These are phyloP conservation scores for Mantis religiosa DNA, from an alignment of 2,888 invertebrate species.

Conservation along the genomic window DNA sequence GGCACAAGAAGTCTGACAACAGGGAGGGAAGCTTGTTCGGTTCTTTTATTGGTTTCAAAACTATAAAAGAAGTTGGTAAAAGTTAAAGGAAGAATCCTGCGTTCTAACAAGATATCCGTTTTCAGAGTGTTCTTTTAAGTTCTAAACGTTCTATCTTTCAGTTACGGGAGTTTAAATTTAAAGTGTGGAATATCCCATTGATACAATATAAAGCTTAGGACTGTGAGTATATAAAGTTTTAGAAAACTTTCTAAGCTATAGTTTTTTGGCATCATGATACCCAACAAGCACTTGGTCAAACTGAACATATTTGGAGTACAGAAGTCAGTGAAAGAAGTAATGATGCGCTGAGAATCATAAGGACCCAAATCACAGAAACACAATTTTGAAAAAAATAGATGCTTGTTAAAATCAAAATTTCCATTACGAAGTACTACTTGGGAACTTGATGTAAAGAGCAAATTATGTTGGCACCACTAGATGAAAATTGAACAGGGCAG, in stretches of 20 bases:
- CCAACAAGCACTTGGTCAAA: no score
- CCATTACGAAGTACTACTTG: no score
- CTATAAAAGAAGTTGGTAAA: background rate
- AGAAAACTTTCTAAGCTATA: background rate
- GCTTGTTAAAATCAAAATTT: no score
- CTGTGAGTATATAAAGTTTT: background rate
- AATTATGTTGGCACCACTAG: no score
- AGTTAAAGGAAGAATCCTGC: background rate
- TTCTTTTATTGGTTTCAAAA: background rate
- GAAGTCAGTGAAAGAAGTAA: no score
- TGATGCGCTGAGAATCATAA: no score
- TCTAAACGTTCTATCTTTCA: background rate
- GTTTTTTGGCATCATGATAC: no score
- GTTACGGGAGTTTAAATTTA: background rate
- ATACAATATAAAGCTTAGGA: background rate
- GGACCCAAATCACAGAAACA: no score
- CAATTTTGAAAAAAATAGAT: no score
- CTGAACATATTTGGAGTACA: no score
- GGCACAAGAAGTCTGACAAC: background rate
- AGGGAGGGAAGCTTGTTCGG: background rate
- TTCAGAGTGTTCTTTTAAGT: background rate
- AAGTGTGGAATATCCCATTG: background rate
- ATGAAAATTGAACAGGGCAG: no score
- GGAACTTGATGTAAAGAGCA: no score
- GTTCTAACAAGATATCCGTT: background rate